Percentiles rank a stretch among this genome's conserved stretches.
Evolutionary conservation across 2,797 vertebrate genomes (phyloP).

Genomic region (Channa striata): DNA sequence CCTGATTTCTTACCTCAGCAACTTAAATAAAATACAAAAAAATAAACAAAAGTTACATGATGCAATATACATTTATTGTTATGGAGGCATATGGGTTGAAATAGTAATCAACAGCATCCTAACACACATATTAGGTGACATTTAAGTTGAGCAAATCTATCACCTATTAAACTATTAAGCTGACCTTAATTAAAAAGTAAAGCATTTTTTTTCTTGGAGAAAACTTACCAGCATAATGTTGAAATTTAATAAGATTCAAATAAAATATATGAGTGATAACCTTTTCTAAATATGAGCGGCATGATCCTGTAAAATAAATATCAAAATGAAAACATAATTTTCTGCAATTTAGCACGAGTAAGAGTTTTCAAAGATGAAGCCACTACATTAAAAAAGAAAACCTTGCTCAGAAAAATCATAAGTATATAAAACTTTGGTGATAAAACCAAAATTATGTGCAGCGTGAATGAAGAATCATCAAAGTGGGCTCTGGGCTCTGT

Average conservation of each 20-base stretch:
- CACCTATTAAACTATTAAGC: not conserved
- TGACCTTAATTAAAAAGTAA: not conserved
- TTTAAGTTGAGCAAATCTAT: not conserved
- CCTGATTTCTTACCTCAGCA: not conserved
- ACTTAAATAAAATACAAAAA: not conserved
- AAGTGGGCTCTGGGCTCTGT: conserved; percentile 3
- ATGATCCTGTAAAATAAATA: not conserved
- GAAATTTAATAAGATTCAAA: not conserved
- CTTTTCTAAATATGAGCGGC: not conserved
- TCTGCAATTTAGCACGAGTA: not conserved
- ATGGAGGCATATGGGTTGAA: no score
- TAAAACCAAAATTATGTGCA: conserved; percentile 1
- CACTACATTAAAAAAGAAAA: not conserved
- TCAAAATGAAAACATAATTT: not conserved
- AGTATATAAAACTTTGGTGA: not conserved
- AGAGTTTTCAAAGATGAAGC: not conserved
- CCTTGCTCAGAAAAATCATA: not conserved
- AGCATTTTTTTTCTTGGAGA: not conserved
- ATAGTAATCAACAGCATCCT: not conserved
- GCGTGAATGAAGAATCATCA: not conserved
- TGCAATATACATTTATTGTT: not conserved
- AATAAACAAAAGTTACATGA: not conserved
- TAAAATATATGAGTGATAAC: not conserved
- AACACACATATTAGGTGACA: not conserved
- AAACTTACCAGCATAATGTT: not conserved